These are phyloP conservation scores for Enteromius viviparus DNA, from an alignment of 2,797 vertebrate species.

Conservation along the genomic window DNA sequence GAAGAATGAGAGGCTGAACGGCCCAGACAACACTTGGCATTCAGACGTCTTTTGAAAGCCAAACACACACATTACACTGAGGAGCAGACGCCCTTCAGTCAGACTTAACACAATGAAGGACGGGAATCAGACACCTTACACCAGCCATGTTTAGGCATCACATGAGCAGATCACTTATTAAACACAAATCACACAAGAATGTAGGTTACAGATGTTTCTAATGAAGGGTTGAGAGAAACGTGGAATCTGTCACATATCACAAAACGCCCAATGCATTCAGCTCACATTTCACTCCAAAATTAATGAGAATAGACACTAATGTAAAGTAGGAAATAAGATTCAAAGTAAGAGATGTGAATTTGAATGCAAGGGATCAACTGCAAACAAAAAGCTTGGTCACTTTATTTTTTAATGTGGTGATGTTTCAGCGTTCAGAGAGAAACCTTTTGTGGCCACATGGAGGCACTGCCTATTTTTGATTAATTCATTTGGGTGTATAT, in stretches of 20 bases:
- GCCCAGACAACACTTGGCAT: constrained; percentile 77
- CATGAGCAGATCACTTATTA: background rate
- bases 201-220: background rate
- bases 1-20: constrained; percentile 74
- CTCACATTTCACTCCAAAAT: background rate
- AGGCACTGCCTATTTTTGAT: constrained; percentile 65
- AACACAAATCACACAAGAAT: background rate
- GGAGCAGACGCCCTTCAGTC: constrained; percentile 81
- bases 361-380: too few relatives aligned
- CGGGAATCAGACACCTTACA: constrained; percentile 70
- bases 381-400: background rate
- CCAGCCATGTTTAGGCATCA: constrained; percentile 24
- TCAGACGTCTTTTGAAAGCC: constrained; percentile 77
- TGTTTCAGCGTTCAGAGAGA: constrained; percentile 42
- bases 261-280: background rate
- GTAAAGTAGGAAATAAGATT: background rate
- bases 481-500: constrained; percentile 68
- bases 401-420: background rate
- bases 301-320: background rate
- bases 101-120: constrained; percentile 65
- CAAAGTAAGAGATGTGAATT: too few relatives aligned
- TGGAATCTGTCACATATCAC: background rate
- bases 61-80: constrained; percentile 77
- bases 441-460: constrained; percentile 66
- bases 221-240: background rate